These are phyloP conservation scores for Drosophila pachea DNA, from an alignment of 1,140 invertebrate species.

Conservation along the genomic window DNA sequence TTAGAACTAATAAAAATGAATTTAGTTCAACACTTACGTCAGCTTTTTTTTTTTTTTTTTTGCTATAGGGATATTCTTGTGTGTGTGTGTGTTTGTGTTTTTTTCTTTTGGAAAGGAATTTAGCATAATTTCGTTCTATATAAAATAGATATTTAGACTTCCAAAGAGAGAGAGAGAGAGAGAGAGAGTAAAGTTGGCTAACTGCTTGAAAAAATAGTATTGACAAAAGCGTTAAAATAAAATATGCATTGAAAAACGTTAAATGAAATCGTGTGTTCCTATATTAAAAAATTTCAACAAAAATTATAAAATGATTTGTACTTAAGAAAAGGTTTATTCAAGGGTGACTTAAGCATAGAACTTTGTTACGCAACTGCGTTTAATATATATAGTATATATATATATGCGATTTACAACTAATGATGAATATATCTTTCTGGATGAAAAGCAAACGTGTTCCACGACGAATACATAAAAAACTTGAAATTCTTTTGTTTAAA, in stretches of 20 bases:
- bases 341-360: constrained; percentile 49
- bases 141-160: constrained; percentile 58
- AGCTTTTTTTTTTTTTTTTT: constrained; percentile 36
- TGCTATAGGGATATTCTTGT: constrained; percentile 47
- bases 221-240: constrained; percentile 58
- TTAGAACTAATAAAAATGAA: constrained; percentile 69
- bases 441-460: constrained; percentile 64
- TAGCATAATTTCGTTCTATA: constrained; percentile 78
- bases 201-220: constrained; percentile 63
- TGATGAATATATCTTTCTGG: constrained; percentile 15
- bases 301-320: constrained; percentile 44
- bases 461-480: constrained; percentile 78
- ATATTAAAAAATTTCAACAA: constrained; percentile 38
- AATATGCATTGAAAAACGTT: constrained; percentile 23
- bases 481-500: constrained; percentile 43
- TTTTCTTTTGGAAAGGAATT: constrained; percentile 58
- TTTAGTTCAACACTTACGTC: constrained; percentile 78
- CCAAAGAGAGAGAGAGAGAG: constrained; percentile 35
- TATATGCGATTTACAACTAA: constrained; percentile 51
- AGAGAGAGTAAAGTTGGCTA: constrained; percentile 54
- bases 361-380: constrained; percentile 31
- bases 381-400: constrained; percentile 13
- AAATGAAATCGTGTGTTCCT: constrained; percentile 24
- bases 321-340: constrained; percentile 33
- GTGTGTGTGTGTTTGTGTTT: constrained; percentile 37